These are phyloP conservation scores for Chelonia mydas DNA, from an alignment of 2,797 vertebrate genomes.

Conservation along the genomic window DNA sequence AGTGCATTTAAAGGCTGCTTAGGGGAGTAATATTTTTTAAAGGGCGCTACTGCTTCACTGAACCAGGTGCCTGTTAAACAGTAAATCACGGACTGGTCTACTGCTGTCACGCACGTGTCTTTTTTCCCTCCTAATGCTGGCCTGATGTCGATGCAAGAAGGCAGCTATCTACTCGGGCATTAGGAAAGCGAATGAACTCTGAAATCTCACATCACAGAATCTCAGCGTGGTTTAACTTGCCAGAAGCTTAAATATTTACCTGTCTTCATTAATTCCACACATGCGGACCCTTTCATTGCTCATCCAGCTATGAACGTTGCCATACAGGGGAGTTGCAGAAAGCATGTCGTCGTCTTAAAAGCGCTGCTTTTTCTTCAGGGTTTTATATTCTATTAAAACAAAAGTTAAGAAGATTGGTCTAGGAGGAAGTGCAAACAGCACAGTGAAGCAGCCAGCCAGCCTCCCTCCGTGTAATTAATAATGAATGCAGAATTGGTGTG, in stretches of 20 bases:
- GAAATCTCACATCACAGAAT: constrained; percentile 42
- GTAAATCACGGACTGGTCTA: constrained; percentile 71
- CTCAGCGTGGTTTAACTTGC: constrained; percentile 58
- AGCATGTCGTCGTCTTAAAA: constrained; percentile 86
- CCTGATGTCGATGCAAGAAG: constrained; percentile 22
- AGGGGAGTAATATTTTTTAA: constrained; percentile 77
- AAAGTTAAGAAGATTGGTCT: constrained; percentile 75
- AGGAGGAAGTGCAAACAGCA: constrained; percentile 66
- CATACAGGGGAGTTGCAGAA: constrained; percentile 88
- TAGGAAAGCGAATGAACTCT: constrained; percentile 1
- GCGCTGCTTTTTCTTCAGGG: constrained; percentile 68
- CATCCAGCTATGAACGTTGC: constrained; percentile 89
- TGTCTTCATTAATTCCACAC: constrained; percentile 89
- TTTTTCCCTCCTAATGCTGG: not conserved
- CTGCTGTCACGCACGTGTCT: constrained; percentile 30
- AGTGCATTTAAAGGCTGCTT: constrained; percentile 71
- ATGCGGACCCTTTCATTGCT: constrained; percentile 88
- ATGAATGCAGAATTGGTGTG: constrained; percentile 62
- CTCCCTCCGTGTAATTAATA: constrained; percentile 76
- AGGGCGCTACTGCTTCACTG: constrained; percentile 73
- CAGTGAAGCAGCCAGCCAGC: constrained; percentile 34
- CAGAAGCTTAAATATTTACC: constrained; percentile 81
- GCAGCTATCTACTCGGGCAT: constrained; percentile 21
- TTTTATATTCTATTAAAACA: constrained; percentile 79
- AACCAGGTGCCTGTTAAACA: constrained; percentile 74